Conservation (phyloP, 37 sponge, comb jelly and placozoan species). For the Lycopodina hypogea region DNA sequence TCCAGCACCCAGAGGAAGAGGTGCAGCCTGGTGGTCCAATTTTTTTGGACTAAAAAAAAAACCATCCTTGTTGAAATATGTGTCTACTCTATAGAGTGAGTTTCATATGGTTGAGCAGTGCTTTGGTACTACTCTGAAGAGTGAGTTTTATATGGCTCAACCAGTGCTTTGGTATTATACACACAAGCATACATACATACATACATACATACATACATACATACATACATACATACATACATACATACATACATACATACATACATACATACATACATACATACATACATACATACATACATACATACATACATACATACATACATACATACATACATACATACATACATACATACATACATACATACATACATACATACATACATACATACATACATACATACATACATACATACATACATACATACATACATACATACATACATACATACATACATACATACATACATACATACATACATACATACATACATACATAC, state of each 20-base stretch:
- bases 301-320: slow-evolving; percentile 41
- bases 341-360: slow-evolving; percentile 10
- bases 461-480: slow-evolving; percentile 1
- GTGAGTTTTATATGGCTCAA: too few species aligned
- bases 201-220: slow-evolving; percentile 3
- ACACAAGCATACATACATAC: too few species aligned
- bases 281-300: not conserved
- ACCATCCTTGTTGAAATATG: too few species aligned
- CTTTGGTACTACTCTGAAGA: too few species aligned
- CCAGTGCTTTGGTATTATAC: too few species aligned
- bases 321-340: slow-evolving; percentile 45
- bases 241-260: slow-evolving; percentile 43
- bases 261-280: slow-evolving; percentile 40
- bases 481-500: too few species aligned
- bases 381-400: slow-evolving; percentile 41
- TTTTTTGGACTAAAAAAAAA: too few species aligned
- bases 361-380: slow-evolving; percentile 27
- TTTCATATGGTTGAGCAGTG: too few species aligned
- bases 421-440: too few species aligned
- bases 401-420: slow-evolving; percentile 32
- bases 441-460: not conserved
- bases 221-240: slow-evolving; percentile 31
- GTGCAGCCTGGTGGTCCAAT: too few species aligned
- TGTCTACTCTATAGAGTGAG: too few species aligned
- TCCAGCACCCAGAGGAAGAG: too few species aligned